Evolutionary conservation across 2,888 invertebrate genomes (phyloP).

Genomic region (Scaptodrosophila latifasciaeformis): DNA sequence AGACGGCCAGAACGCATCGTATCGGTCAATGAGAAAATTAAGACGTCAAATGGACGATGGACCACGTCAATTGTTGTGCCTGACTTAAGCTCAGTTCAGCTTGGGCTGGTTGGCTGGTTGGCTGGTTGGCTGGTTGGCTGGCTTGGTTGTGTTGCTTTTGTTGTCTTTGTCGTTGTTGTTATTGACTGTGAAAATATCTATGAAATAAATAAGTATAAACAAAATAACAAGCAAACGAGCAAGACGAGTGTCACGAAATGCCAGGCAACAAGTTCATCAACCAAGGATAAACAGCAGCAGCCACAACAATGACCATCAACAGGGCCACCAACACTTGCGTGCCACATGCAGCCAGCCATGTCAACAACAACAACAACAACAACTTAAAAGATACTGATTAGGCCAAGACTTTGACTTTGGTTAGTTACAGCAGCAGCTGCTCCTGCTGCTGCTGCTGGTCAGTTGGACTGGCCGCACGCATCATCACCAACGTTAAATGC

Average conservation of each 20-base stretch:
- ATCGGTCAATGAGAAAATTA: not conserved
- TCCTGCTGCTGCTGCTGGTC: slow-evolving; percentile 24
- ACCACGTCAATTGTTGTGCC: not conserved
- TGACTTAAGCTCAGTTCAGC: not conserved
- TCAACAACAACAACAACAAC: slow-evolving; percentile 17
- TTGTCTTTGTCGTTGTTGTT: not conserved
- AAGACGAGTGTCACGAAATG: slow-evolving; percentile 45
- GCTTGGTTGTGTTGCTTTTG: slow-evolving; percentile 4
- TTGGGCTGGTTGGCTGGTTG: slow-evolving; percentile 1
- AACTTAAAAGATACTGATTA: slow-evolving; percentile 58
- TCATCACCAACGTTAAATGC: slow-evolving; percentile 60
- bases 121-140: slow-evolving; percentile 1
- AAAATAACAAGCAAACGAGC: slow-evolving; percentile 9
- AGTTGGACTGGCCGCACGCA: slow-evolving; percentile 42
- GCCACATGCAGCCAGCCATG: slow-evolving; percentile 56
- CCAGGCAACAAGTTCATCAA: slow-evolving; percentile 54
- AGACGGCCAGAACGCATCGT: slow-evolving; percentile 41
- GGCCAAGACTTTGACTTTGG: slow-evolving; percentile 18
- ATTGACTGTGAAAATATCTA: slow-evolving; percentile 45
- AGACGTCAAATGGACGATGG: slow-evolving; percentile 40
- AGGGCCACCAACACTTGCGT: slow-evolving; percentile 39
- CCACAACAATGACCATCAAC: slow-evolving; percentile 35
- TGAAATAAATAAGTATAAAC: slow-evolving; percentile 32
- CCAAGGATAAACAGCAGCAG: slow-evolving; percentile 54
- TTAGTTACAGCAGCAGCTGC: not conserved